A percentile compares a stretch with the other conserved stretches of the same genome.
Evolutionary conservation across 2,113 vertebrate species (phyloP).

Genomic region (Columba janthina): DNA sequence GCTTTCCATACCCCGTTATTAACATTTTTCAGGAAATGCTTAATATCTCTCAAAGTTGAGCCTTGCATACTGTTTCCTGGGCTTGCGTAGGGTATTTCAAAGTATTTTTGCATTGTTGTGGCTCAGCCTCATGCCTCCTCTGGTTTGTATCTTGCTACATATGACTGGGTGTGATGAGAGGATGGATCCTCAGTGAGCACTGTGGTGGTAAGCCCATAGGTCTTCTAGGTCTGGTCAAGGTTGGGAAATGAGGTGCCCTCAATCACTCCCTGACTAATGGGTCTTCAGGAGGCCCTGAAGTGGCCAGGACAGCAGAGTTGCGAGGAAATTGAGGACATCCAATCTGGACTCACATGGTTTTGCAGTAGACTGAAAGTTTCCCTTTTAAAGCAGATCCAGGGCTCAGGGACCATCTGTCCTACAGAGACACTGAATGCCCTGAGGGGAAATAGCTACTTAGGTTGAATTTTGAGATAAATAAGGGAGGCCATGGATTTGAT

Average conservation of each 20-base stretch:
- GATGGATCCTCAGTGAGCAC: not conserved
- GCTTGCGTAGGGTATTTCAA: not conserved
- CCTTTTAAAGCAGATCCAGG: not conserved
- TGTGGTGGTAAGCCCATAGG: not conserved
- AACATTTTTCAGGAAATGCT: not conserved
- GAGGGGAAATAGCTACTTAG: not conserved
- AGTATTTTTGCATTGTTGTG: not conserved
- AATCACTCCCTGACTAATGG: not conserved
- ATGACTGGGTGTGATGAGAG: not conserved
- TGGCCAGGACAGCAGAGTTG: not conserved
- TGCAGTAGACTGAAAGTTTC: not conserved
- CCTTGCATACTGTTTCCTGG: not conserved
- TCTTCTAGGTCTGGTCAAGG: not conserved
- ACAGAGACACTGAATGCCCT: not conserved
- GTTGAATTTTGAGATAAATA: slow-evolving; percentile 32
- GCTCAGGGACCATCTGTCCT: slow-evolving; percentile 21
- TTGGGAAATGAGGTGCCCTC: not conserved
- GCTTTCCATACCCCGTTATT: not conserved
- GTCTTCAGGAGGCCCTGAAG: not conserved
- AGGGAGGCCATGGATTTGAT: slow-evolving; percentile 39
- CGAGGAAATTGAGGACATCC: not conserved
- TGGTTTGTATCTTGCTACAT: not conserved
- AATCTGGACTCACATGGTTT: not conserved
- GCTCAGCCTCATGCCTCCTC: not conserved
- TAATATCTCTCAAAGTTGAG: not conserved